These are phyloP conservation scores for Todiramphus chloris DNA, from an alignment of 2,113 vertebrate species.

Conservation along the genomic window DNA sequence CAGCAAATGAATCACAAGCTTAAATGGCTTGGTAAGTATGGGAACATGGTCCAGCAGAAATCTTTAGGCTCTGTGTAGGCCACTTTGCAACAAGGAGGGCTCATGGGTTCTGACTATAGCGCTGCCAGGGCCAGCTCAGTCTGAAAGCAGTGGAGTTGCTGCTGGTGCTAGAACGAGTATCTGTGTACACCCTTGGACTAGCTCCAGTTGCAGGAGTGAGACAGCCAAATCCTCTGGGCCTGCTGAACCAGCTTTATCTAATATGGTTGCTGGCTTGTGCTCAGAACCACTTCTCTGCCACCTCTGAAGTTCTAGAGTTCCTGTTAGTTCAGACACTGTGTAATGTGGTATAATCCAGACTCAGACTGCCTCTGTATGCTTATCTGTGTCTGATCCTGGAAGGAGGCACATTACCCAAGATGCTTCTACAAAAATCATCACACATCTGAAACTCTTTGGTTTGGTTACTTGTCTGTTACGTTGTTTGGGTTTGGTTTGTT, in stretches of 20 bases:
- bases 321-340: background rate
- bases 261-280: background rate
- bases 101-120: accelerated
- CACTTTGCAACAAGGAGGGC: background rate
- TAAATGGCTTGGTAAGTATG: background rate
- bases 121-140: background rate
- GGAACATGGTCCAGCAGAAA: background rate
- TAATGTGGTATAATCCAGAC: background rate
- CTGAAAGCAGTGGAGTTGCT: background rate
- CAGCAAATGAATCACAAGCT: background rate
- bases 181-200: background rate
- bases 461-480: background rate
- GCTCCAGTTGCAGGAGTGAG: background rate
- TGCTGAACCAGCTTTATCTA: background rate
- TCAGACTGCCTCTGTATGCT: background rate
- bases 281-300: background rate
- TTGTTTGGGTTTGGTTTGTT: background rate
- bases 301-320: background rate
- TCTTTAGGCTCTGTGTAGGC: background rate
- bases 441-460: background rate
- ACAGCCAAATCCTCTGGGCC: background rate
- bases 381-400: background rate
- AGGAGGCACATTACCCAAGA: background rate
- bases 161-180: background rate
- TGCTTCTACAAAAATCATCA: background rate